These are phyloP conservation scores for Cygnus olor DNA, from an alignment of 2,797 vertebrate species.

Conservation along the genomic window DNA sequence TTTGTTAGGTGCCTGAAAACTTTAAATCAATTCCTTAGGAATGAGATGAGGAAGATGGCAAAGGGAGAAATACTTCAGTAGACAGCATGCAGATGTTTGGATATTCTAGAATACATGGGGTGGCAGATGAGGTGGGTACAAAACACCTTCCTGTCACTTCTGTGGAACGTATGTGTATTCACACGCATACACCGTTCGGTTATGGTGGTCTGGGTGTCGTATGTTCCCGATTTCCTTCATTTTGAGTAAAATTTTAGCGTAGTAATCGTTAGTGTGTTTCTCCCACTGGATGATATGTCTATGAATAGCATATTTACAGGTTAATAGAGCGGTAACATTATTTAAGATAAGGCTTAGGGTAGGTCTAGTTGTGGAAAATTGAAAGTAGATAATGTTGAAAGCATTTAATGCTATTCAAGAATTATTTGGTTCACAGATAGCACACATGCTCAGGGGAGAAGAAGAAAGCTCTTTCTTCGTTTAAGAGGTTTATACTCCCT, in stretches of 20 bases:
- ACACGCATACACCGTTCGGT: background rate
- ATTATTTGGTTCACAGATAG: background rate
- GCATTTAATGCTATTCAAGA: background rate
- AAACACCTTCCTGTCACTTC: background rate
- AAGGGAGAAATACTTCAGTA: background rate
- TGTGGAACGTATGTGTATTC: background rate
- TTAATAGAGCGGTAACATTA: background rate
- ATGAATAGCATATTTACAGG: background rate
- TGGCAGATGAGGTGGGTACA: background rate
- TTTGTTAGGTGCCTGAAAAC: background rate
- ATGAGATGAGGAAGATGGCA: background rate
- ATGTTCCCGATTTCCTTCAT: background rate
- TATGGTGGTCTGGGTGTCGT: background rate
- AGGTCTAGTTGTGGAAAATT: background rate
- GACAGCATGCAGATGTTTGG: background rate
- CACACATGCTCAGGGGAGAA: background rate
- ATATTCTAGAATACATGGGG: background rate
- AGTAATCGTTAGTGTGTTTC: background rate
- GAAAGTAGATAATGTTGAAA: background rate
- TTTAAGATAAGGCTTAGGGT: background rate
- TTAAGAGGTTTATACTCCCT: background rate
- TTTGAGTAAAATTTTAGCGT: background rate
- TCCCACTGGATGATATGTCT: background rate
- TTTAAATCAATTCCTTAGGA: background rate
- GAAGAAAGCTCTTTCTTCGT: background rate